Base-by-base conservation (phyloP, 2,797 vertebrate genomes). In the Hipposideros larvatus region DNA sequence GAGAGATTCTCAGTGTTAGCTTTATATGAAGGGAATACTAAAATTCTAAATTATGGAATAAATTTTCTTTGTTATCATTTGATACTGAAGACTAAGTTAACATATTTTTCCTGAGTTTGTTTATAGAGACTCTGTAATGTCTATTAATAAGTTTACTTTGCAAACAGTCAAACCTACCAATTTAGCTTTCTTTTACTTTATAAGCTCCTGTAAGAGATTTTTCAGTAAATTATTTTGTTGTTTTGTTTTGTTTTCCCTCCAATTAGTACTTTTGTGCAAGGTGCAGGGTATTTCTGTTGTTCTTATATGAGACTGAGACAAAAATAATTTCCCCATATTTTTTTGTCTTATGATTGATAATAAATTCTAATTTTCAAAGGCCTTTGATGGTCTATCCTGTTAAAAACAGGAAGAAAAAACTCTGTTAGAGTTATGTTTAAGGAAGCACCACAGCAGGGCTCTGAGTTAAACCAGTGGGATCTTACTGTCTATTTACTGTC, bases 321-420 rank as follows among this genome's bases (percentile, higher is more conserved):
- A 65, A 95, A 96, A 43, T 65, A 86, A 75, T 37, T 95, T 95
- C 24, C 55, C 26, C 37, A 7, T 65, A 92, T 8, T 73, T 86
- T 95, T 92, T 51, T 19, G 41, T 82, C n/a, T 18, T 63, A 37
- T 41, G 22, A 51, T 41, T 84, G 5, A 34, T 55, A 82, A 28
- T 34, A 28, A 48, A 34, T 59, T 59, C 15, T 95, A 74, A 78
- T 91, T 74, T 48, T 26, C 41, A 59, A 94, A 84, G 19, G 22
- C 1, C 1, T 74, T 24, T 77, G 48, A 19, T 74, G 34, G 13
- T 19, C 1, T 59, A 53, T 55, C 11, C 7, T 46, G 1, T 80
- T 80, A 6, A 19, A 61, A 82, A 65, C 61, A 31, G 4, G 18
- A 55, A 46, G 11, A 16, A n/a, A 11, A 70, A 31, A 24, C 2